A percentile compares a stretch with the other conserved stretches of the same genome.
These are phyloP conservation scores for Lanistes nyassanus DNA, from an alignment of 1,140 invertebrate genomes.

Conservation along the genomic window DNA sequence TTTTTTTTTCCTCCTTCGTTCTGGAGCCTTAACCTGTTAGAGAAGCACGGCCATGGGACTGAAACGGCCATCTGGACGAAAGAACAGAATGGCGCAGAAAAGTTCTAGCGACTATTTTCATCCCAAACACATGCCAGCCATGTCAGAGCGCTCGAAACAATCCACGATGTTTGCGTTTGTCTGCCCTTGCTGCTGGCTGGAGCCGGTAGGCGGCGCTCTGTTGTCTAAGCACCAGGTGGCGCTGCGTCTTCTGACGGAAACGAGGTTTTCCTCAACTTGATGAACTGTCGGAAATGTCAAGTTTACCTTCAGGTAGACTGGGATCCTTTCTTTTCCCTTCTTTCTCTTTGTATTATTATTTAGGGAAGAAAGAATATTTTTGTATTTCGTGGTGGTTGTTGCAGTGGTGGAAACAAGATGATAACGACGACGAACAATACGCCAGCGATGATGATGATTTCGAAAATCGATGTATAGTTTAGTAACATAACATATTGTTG, in stretches of 20 bases:
- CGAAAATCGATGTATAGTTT: too few relatives aligned
- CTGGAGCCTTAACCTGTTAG: too few relatives aligned
- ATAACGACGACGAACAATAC: too few relatives aligned
- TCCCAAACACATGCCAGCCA: constrained; percentile 12
- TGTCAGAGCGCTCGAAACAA: constrained; percentile 4
- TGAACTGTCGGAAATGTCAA: not conserved
- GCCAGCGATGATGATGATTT: too few relatives aligned
- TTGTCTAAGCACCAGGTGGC: constrained; percentile 8
- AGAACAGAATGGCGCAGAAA: not conserved
- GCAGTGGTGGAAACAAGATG: too few relatives aligned
- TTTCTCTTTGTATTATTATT: not conserved
- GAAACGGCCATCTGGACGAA: not conserved
- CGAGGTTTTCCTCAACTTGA: not conserved
- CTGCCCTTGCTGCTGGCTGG: not conserved
- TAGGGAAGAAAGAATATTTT: not conserved
- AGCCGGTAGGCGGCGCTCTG: not conserved
- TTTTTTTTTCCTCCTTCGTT: too few relatives aligned
- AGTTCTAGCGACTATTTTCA: constrained; percentile 8
- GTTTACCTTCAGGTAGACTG: not conserved
- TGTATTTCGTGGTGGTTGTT: too few relatives aligned
- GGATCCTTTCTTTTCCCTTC: not conserved
- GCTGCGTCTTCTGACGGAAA: not conserved
- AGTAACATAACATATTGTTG: too few relatives aligned
- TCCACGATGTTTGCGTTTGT: constrained; percentile 5
- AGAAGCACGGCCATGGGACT: too few relatives aligned